phyloP scores from a whole-genome alignment of 30 jellyfish, hydroid and myxozoan species.

The Turritopsis dohrnii region DNA sequence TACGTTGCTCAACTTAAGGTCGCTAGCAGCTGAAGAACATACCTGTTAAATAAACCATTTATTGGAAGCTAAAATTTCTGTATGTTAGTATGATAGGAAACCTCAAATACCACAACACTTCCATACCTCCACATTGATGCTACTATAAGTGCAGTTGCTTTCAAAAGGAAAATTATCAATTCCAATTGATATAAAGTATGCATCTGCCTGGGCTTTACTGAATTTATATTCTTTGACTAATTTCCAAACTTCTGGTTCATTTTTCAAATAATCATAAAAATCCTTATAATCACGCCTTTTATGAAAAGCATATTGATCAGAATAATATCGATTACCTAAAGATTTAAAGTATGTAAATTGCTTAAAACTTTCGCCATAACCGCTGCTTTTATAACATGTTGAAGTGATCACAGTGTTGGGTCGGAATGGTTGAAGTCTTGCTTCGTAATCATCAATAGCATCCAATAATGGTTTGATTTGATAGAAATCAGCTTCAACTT shows the following conservation, averaged over 20 bases:
- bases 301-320: neutral
- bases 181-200: constrained; percentile 10
- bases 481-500: constrained; percentile 9
- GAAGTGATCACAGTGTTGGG: neutral
- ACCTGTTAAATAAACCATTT: too few relatives aligned
- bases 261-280: neutral
- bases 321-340: neutral
- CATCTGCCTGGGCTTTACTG: constrained; percentile 7
- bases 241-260: constrained; percentile 18
- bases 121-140: constrained; percentile 21
- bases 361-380: neutral
- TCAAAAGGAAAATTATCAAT: neutral
- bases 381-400: neutral
- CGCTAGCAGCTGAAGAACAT: too few relatives aligned
- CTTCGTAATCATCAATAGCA: constrained; percentile 10
- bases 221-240: neutral
- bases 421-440: neutral
- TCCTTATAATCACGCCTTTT: neutral
- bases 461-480: neutral
- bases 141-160: neutral
- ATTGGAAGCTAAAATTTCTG: too few relatives aligned
- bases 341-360: neutral
- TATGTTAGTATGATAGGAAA: too few relatives aligned
- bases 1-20: too few relatives aligned
- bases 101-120: neutral